These are phyloP conservation scores for Microcebus ravelobensis DNA, from an alignment of 2,113 vertebrate genomes.

Conservation along the genomic window DNA sequence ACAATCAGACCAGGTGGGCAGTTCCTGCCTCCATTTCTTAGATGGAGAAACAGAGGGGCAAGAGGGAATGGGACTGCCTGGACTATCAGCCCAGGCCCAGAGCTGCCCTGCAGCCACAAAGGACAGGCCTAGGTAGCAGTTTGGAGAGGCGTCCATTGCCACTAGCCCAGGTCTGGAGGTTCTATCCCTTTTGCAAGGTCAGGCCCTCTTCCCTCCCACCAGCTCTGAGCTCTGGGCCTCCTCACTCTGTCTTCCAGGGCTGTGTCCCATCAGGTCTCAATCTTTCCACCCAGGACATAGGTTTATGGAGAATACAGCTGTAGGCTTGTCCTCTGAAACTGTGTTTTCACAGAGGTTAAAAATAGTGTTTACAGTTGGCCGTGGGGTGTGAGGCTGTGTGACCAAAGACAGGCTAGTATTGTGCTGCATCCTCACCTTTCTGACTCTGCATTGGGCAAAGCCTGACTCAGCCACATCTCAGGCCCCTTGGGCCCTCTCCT, in stretches of 20 bases:
- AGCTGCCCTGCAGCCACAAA: neutral
- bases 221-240: neutral
- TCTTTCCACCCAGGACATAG: slow-evolving; percentile 64
- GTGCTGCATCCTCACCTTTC: slow-evolving; percentile 19
- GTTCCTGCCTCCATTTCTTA: neutral
- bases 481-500: neutral
- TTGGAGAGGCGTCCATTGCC: neutral
- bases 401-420: slow-evolving; percentile 39
- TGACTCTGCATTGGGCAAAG: neutral
- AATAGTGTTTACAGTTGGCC: slow-evolving; percentile 64
- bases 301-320: neutral
- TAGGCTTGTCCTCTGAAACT: neutral
- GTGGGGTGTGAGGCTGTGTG: slow-evolving; percentile 50
- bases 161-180: neutral
- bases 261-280: slow-evolving; percentile 45
- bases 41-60: neutral
- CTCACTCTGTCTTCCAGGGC: neutral
- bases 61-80: neutral
- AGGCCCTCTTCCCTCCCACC: neutral
- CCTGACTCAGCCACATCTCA: slow-evolving; percentile 31
- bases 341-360: slow-evolving; percentile 71
- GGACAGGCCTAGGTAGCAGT: neutral
- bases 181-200: neutral
- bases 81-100: neutral
- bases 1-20: neutral